A percentile compares a stretch with the other conserved stretches of the same genome.
These are phyloP conservation scores for Nudaria mundana DNA, from an alignment of 2,888 invertebrate genomes.

Conservation along the genomic window DNA sequence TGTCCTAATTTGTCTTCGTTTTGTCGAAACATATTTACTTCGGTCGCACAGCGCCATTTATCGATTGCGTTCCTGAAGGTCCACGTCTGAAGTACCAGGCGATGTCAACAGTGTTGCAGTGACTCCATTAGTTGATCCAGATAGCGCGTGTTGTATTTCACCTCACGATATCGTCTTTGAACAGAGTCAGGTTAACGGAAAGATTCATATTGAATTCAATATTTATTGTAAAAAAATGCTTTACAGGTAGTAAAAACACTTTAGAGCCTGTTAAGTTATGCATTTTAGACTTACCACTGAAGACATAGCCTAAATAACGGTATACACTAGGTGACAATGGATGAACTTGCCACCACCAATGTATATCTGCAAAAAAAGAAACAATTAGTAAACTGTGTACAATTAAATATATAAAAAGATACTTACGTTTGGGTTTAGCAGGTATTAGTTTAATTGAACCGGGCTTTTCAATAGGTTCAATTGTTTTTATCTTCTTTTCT, in stretches of 20 bases:
- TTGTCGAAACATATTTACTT: constrained; percentile 32
- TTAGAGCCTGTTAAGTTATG: constrained; percentile 68
- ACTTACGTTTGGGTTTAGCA: constrained; percentile 96
- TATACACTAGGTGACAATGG: constrained; percentile 41
- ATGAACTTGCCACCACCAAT: constrained; percentile 33
- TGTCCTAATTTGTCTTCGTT: constrained; percentile 20
- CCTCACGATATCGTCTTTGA: constrained; percentile 54
- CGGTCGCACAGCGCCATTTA: constrained; percentile 29
- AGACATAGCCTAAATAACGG: constrained; percentile 52
- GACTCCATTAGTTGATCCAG: constrained; percentile 55
- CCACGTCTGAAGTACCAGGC: constrained; percentile 48
- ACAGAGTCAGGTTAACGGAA: constrained; percentile 69
- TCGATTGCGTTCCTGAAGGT: constrained; percentile 42
- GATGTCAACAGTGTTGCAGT: constrained; percentile 48
- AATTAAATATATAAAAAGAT: constrained; percentile 44
- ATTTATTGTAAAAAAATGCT: constrained; percentile 73
- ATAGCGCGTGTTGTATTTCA: constrained; percentile 41
- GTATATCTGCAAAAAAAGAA: constrained; percentile 71
- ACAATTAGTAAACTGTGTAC: constrained; percentile 48
- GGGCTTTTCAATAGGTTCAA: constrained; percentile 84
- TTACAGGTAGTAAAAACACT: constrained; percentile 61
- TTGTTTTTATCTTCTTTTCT: constrained; percentile 89
- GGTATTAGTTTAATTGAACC: constrained; percentile 93
- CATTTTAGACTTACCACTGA: constrained; percentile 77
- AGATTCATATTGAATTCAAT: constrained; percentile 61